phyloP scores from a whole-genome alignment of 1,140 invertebrate genomes.

The fruit fly (Drosophila melanogaster) region DNA sequence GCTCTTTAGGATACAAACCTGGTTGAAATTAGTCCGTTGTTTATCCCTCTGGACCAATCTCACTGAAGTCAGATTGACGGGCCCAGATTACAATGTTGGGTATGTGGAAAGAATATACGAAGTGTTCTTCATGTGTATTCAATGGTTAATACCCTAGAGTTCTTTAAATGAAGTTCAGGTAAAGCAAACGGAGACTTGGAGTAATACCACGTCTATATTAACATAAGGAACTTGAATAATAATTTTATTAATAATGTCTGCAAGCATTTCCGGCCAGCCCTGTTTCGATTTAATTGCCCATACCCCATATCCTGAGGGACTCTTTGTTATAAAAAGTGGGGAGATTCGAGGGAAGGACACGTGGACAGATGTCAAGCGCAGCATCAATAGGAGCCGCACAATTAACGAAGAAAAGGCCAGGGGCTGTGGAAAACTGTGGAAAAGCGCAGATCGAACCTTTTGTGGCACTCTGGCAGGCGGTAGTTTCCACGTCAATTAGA shows the following conservation, averaged over 20 bases:
- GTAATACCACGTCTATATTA: no score
- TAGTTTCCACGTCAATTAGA: slow-evolving; percentile 80
- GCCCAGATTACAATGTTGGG: slow-evolving; percentile 39
- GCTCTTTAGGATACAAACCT: slow-evolving; percentile 1
- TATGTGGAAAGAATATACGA: slow-evolving; percentile 2
- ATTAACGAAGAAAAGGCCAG: not conserved
- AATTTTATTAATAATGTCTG: no score
- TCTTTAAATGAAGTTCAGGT: not conserved
- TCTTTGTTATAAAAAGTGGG: not conserved
- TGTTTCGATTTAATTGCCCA: not conserved
- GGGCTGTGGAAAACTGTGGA: not conserved
- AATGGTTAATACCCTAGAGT: not conserved
- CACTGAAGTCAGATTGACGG: slow-evolving; percentile 62
- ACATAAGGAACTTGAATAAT: no score
- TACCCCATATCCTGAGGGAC: not conserved
- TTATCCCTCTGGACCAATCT: slow-evolving; percentile 56
- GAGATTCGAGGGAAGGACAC: slow-evolving; percentile 26
- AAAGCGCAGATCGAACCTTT: slow-evolving; percentile 15
- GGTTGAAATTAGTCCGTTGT: slow-evolving; percentile 26
- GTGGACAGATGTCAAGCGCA: slow-evolving; percentile 53
- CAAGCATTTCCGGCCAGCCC: not conserved
- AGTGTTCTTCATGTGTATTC: not conserved
- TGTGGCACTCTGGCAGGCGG: slow-evolving; percentile 37
- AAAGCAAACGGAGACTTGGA: no score
- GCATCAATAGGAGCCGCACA: slow-evolving; percentile 6